These are phyloP conservation scores for Perithous albicinctus DNA, from an alignment of 2,888 invertebrate species.

Conservation along the genomic window DNA sequence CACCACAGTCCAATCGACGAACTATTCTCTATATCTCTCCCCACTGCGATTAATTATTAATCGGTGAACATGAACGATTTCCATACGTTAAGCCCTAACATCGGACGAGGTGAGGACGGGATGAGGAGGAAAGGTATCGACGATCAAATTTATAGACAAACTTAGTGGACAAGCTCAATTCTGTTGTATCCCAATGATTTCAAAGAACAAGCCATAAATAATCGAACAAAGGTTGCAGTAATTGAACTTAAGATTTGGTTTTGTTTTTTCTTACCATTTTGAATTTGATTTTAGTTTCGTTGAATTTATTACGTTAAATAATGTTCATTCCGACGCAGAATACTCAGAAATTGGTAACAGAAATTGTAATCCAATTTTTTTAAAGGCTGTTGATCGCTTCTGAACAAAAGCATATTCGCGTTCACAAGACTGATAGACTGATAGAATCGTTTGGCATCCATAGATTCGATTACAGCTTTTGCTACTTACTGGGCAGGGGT, in stretches of 20 bases:
- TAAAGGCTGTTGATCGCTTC: no score
- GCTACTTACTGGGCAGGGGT: no score
- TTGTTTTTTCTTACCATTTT: neutral
- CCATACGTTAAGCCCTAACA: constrained; percentile 73
- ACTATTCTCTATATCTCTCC: constrained; percentile 21
- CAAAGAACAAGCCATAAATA: neutral
- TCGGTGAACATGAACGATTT: constrained; percentile 76
- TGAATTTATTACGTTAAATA: neutral
- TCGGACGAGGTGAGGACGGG: neutral
- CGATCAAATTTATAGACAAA: neutral
- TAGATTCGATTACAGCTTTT: no score
- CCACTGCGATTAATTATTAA: constrained; percentile 77
- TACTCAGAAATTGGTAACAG: no score
- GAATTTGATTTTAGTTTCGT: neutral
- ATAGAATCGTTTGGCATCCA: no score
- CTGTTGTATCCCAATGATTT: no score
- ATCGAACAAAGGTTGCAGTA: neutral
- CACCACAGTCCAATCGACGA: constrained; percentile 26
- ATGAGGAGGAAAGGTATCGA: neutral
- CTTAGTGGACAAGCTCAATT: neutral
- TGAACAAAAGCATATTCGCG: no score
- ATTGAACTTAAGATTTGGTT: neutral
- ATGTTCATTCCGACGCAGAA: no score
- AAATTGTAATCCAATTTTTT: no score
- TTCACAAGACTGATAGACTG: no score